phyloP scores from a whole-genome alignment of 2,113 vertebrate genomes.

The Holacanthus passer region DNA sequence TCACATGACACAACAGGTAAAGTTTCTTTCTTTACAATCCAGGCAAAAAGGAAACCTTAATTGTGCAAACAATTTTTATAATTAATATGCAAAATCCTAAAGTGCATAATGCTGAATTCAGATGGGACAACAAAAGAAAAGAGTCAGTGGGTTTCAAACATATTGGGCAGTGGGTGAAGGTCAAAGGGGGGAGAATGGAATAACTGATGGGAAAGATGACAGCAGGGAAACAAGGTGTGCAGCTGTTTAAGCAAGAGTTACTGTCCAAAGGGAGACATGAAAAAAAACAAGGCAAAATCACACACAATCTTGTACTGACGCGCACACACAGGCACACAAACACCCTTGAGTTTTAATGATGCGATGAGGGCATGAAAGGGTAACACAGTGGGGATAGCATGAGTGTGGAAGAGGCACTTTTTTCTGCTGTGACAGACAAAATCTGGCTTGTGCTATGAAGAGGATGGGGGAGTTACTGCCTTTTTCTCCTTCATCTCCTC shows the following conservation, averaged over 20 bases:
- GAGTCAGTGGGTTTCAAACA: constrained; percentile 13
- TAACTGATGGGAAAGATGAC: constrained; percentile 39
- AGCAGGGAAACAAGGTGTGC: constrained; percentile 62
- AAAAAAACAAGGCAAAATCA: constrained; percentile 42
- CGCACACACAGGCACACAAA: constrained; percentile 27
- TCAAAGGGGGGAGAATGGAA: constrained; percentile 33
- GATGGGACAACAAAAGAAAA: constrained; percentile 1
- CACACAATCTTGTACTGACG: constrained; percentile 17
- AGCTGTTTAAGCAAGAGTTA: constrained; percentile 65
- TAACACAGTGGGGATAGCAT: constrained; percentile 44
- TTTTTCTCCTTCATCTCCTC: constrained; percentile 8
- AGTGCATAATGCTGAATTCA: too few species aligned
- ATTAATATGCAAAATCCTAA: too few species aligned
- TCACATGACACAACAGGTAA: not conserved
- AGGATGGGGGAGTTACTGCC: constrained; percentile 36
- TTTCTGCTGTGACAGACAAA: constrained; percentile 76
- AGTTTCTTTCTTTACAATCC: not conserved
- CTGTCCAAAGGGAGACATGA: constrained; percentile 52
- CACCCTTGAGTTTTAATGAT: constrained; percentile 67
- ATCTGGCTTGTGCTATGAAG: constrained; percentile 56
- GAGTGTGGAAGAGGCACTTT: constrained; percentile 66
- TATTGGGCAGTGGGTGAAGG: constrained; percentile 29
- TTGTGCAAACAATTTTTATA: too few species aligned
- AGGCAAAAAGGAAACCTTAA: not conserved
- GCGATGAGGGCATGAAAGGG: constrained; percentile 57